phyloP scores from a whole-genome alignment of 2,888 invertebrate genomes.

The Drosophila mercatorum region DNA sequence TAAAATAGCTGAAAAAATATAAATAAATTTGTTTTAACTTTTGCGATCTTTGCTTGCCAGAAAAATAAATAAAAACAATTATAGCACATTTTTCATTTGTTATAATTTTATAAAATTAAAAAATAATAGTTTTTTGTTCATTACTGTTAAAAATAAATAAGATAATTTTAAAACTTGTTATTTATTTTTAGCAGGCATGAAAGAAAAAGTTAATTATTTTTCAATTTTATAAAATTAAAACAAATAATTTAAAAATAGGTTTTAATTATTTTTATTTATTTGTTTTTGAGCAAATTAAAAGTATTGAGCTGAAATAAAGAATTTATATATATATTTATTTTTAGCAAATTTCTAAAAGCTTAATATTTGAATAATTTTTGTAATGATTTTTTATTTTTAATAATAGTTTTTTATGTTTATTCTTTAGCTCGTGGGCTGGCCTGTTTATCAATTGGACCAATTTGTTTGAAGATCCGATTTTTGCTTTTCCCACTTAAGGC shows the following conservation, averaged over 20 bases:
- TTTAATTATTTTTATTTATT: background rate
- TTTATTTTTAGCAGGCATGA: background rate
- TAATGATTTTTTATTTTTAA: background rate
- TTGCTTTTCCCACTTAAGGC: background rate
- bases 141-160: too few relatives aligned
- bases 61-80: background rate
- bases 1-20: background rate
- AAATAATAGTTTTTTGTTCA: too few relatives aligned
- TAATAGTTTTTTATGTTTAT: background rate
- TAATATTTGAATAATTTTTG: background rate
- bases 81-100: background rate
- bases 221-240: slow-evolving; percentile 1
- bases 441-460: slow-evolving; percentile 34
- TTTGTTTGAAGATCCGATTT: slow-evolving; percentile 19
- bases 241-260: background rate
- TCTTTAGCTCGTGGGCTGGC: slow-evolving; percentile 3
- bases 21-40: background rate
- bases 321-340: too few relatives aligned
- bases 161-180: background rate
- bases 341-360: background rate
- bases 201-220: background rate
- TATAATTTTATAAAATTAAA: background rate
- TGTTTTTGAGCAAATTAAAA: background rate
- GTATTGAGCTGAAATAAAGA: background rate
- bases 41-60: background rate